Evolutionary conservation across 1,140 invertebrate species (phyloP), one percentile per base, ranked within the genome.

Genomic region (Zaprionus taronus): DNA sequence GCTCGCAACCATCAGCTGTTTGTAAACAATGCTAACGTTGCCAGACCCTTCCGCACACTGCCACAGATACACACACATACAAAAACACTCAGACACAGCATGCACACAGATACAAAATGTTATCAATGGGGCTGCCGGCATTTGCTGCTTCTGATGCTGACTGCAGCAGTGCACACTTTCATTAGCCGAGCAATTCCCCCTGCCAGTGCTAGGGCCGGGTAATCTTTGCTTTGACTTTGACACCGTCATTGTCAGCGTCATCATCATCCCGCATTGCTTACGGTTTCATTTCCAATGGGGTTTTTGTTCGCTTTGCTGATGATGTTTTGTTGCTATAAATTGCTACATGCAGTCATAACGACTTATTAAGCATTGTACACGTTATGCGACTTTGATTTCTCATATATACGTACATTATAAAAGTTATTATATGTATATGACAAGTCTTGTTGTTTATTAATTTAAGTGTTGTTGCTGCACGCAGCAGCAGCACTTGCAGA

Each of bases 21-120:
- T 60, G 83, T 86, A 86, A 86, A 86, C 83, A 86, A 86, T 89
- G 80, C 83, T 77, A 68, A 64, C 68, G 67, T 49, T 69, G 60
- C 31, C 56, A 38, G 44, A 62, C 28, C 24, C 34, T 51, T 56
- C 57, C 49, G 26, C 55, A 66, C 24, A 70, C 28, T 41, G 26
- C 51, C 28, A 20, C 17, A 57, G 20, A 44, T 7, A 38, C 14
- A 15, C 36, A 17, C 34, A 71, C 17, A 49, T 34, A 22, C 20
- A 12, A 20, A 58, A 22, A 24, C 20, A 49, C 9, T 20, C 20
- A 12, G 17, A 11, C 47, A 1, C 17, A 22, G 20, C 20, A 51
- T 20, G 17, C 47, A 44, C 22, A 36, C 17, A 55, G 14, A 66
- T 20, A 65, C 31, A 41, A 14, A 38, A 64, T 75, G 65, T 85